These are phyloP conservation scores for Periophthalmodon schlosseri DNA, from an alignment of 2,113 vertebrate genomes.

Conservation along the genomic window DNA sequence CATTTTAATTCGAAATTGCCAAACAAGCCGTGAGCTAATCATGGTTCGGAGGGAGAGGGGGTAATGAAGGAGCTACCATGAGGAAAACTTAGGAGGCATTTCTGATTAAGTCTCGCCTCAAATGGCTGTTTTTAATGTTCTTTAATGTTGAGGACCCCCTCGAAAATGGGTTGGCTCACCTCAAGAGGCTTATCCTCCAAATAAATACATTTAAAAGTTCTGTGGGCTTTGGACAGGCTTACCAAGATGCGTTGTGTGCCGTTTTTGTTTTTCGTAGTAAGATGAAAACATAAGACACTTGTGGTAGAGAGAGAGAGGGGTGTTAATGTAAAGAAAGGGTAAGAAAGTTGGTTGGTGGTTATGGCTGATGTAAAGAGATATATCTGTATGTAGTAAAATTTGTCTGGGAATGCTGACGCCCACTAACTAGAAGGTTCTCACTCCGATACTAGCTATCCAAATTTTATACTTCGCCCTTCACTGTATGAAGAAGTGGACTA, in stretches of 20 bases:
- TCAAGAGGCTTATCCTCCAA: too few species aligned
- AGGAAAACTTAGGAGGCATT: slow-evolving; percentile 26
- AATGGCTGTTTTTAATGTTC: slow-evolving; percentile 24
- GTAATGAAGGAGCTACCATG: slow-evolving; percentile 56
- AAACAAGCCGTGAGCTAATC: slow-evolving; percentile 66
- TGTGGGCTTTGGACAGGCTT: slow-evolving; percentile 13
- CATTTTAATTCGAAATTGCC: slow-evolving; percentile 64
- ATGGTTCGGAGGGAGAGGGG: slow-evolving; percentile 23
- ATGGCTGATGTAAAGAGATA: background rate
- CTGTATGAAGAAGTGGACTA: too few species aligned
- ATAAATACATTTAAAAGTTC: background rate
- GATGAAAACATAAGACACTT: slow-evolving; percentile 9
- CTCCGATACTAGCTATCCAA: too few species aligned
- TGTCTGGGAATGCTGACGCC: too few species aligned
- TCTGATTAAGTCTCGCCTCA: slow-evolving; percentile 45
- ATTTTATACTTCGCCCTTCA: too few species aligned
- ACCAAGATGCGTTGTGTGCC: slow-evolving; percentile 16
- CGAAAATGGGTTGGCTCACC: too few species aligned
- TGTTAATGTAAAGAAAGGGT: background rate
- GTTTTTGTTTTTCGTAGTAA: slow-evolving; percentile 9
- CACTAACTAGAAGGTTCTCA: too few species aligned
- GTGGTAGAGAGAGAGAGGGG: slow-evolving; percentile 6
- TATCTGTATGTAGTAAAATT: too few species aligned
- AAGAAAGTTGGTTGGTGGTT: background rate
- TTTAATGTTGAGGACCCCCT: too few species aligned